These are phyloP conservation scores for Bergia puertoricense DNA, from an alignment of 92 coral and sea anemone species.

Conservation along the genomic window DNA sequence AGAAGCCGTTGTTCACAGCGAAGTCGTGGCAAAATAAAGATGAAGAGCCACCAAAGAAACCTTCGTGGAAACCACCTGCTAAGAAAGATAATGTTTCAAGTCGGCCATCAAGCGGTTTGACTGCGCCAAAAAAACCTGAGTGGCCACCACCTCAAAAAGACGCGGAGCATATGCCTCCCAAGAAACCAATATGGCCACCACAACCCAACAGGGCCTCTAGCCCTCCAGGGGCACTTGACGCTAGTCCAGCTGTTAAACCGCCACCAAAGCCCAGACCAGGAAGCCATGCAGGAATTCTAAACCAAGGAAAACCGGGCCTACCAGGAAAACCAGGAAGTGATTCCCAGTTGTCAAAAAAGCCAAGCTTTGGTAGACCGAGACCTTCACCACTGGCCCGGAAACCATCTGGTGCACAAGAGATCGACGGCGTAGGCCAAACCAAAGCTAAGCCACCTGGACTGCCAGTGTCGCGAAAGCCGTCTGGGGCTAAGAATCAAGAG, in stretches of 20 bases:
- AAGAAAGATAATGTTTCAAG: slow-evolving; percentile 20
- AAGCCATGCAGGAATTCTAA: slow-evolving; percentile 58
- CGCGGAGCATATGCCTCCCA: neutral
- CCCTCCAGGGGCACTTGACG: slow-evolving; percentile 35
- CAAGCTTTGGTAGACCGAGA: slow-evolving; percentile 25
- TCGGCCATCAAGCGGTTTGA: slow-evolving; percentile 26
- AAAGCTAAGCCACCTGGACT: slow-evolving; percentile 13
- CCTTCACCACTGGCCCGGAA: slow-evolving; percentile 21
- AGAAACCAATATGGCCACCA: slow-evolving; percentile 24
- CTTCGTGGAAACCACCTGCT: slow-evolving; percentile 34
- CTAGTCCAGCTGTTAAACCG: slow-evolving; percentile 3
- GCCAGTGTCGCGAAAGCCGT: slow-evolving; percentile 31
- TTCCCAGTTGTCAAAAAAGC: slow-evolving; percentile 42
- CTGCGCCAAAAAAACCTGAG: slow-evolving; percentile 37
- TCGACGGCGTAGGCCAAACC: neutral
- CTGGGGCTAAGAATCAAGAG: slow-evolving; percentile 17
- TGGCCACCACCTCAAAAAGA: slow-evolving; percentile 31
- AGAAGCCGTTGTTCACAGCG: slow-evolving; percentile 32
- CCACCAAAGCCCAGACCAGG: slow-evolving; percentile 48
- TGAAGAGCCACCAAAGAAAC: slow-evolving; percentile 16
- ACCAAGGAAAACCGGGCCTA: slow-evolving; percentile 29
- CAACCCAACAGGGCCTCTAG: slow-evolving; percentile 10
- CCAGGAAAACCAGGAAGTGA: slow-evolving; percentile 32
- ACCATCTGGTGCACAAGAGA: slow-evolving; percentile 34
- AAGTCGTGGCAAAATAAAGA: slow-evolving; percentile 32